Conservation (phyloP, 2,888 invertebrate species). For the Pollenia amentaria region DNA sequence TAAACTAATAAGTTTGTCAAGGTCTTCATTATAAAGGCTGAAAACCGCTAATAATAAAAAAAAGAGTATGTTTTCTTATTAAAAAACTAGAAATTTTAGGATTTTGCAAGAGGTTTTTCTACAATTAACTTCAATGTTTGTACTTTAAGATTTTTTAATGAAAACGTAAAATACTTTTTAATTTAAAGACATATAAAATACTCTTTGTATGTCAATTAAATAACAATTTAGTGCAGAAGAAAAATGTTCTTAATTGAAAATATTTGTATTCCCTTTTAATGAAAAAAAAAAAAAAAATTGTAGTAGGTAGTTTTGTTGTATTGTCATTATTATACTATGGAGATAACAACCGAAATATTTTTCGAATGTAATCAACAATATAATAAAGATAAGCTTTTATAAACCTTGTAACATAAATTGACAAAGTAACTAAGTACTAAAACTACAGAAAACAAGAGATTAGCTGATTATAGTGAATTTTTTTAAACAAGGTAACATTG, state of each 20-base stretch:
- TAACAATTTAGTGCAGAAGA: background rate
- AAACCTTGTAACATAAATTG: too few species aligned
- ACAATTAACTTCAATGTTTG: background rate
- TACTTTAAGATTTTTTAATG: background rate
- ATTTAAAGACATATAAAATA: background rate
- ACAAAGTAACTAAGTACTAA: background rate
- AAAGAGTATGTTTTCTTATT: too few species aligned
- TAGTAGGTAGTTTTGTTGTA: background rate
- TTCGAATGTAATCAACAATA: background rate
- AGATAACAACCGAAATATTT: too few species aligned
- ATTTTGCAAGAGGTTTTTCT: background rate
- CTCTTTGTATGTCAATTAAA: background rate
- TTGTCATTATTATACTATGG: background rate
- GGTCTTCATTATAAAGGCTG: too few species aligned
- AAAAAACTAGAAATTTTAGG: too few species aligned
- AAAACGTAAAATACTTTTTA: conserved; percentile 3
- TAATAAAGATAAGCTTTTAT: background rate
- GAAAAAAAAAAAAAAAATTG: background rate
- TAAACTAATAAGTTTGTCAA: too few species aligned
- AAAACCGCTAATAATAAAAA: too few species aligned
- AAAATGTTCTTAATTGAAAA: too few species aligned
- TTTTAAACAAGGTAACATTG: too few species aligned
- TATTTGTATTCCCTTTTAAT: too few species aligned
- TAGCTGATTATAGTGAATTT: background rate
- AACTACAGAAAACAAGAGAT: background rate